A percentile compares a stretch with the other conserved stretches of the same genome.
phyloP scores from a whole-genome alignment of 37 sponge, comb jelly and placozoan genomes.

The Petrosia ficiformis region DNA sequence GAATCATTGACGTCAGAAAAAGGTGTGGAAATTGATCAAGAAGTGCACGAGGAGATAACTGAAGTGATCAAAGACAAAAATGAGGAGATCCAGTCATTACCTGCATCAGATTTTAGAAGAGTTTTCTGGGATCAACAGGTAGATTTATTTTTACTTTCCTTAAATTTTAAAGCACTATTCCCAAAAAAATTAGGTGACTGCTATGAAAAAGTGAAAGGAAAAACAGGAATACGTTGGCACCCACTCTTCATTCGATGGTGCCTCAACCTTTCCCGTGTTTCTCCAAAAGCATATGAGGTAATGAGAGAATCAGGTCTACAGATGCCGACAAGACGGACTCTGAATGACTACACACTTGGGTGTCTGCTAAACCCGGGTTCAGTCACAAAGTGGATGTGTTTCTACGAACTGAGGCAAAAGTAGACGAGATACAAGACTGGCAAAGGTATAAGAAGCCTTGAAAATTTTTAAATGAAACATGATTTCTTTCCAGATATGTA shows the following conservation, averaged over 20 bases:
- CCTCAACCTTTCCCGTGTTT: constrained; percentile 12
- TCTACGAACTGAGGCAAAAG: constrained; percentile 27
- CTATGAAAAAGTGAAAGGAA: not conserved
- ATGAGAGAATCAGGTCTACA: not conserved
- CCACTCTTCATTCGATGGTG: constrained; percentile 24
- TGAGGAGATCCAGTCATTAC: not conserved
- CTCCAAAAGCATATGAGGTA: constrained; percentile 16
- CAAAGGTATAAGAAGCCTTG: constrained; percentile 9
- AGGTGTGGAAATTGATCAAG: not conserved
- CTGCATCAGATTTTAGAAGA: not conserved
- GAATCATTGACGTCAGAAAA: not conserved
- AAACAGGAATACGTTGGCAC: constrained; percentile 14
- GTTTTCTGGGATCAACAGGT: constrained; percentile 13
- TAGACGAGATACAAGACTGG: constrained; percentile 20
- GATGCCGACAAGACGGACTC: constrained; percentile 48
- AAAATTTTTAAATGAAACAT: not conserved
- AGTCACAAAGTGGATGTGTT: constrained; percentile 2
- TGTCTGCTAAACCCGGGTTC: constrained; percentile 41
- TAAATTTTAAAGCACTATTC: not conserved
- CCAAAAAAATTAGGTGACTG: not conserved
- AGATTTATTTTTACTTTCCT: not conserved
- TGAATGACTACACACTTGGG: constrained; percentile 48
- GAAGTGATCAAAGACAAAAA: not conserved
- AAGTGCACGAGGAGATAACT: not conserved
- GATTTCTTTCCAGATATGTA: not conserved